These are phyloP conservation scores for Mastomys natalensis DNA, from an alignment of 2,113 vertebrate genomes.

Conservation along the genomic window DNA sequence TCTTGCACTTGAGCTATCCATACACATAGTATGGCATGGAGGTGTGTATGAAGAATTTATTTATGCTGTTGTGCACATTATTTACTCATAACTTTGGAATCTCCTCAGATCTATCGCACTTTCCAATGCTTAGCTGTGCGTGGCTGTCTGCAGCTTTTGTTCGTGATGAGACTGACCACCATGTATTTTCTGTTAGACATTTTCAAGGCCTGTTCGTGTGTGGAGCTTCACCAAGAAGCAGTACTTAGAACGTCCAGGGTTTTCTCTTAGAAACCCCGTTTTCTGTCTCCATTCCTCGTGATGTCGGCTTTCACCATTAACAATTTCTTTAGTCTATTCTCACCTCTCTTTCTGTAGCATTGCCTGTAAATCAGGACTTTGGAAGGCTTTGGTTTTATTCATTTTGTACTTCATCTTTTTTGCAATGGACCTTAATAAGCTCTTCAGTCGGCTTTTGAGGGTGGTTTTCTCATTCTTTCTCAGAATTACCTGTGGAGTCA, in stretches of 20 bases:
- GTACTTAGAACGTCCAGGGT: not conserved
- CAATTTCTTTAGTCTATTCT: not conserved
- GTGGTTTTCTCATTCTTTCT: not conserved
- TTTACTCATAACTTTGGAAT: not conserved
- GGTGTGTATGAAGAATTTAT: not conserved
- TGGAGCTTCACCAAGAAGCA: not conserved
- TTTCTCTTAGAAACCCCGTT: not conserved
- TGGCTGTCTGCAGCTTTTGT: not conserved
- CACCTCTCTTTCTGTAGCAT: not conserved
- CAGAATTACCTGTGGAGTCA: not conserved
- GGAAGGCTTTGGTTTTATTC: not conserved
- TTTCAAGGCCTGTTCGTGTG: not conserved
- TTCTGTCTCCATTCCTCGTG: not conserved
- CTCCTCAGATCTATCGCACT: not conserved
- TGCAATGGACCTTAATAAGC: not conserved
- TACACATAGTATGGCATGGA: no score
- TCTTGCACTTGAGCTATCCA: not conserved
- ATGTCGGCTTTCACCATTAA: not conserved
- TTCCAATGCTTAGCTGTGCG: not conserved
- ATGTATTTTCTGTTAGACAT: not conserved
- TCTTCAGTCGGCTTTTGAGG: not conserved
- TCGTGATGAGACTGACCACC: not conserved
- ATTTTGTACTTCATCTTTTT: slow-evolving; percentile 2
- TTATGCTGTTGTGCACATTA: not conserved
- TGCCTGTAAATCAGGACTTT: not conserved